Percentiles rank a stretch among this genome's conserved stretches.
Evolutionary conservation across 2,797 vertebrate genomes (phyloP).

Genomic region (Borostomias antarcticus): DNA sequence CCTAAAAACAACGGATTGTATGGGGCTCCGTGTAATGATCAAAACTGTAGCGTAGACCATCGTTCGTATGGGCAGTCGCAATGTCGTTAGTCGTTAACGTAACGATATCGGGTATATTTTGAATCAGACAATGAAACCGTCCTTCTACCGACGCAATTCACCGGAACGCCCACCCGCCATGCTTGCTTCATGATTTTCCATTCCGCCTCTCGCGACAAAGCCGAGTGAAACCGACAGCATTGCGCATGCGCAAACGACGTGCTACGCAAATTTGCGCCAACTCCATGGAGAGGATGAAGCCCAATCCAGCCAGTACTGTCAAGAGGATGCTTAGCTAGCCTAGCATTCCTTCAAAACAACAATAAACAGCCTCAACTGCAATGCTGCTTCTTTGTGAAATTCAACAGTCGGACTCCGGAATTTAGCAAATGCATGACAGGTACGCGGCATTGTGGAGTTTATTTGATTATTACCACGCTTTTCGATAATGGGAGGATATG

Average conservation of each 20-base stretch:
- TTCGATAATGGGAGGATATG: conserved; percentile 10
- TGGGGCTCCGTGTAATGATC: too few relatives aligned
- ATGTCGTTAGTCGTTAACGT: too few relatives aligned
- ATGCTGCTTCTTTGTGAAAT: conserved; percentile 8
- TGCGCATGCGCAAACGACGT: conserved; percentile 48
- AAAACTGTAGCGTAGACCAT: too few relatives aligned
- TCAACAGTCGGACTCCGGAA: neutral
- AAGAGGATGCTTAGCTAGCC: conserved; percentile 30
- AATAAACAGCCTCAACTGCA: conserved; percentile 39
- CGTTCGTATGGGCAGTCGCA: too few relatives aligned
- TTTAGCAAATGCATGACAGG: conserved; percentile 5
- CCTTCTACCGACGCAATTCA: too few relatives aligned
- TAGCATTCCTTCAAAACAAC: conserved; percentile 54
- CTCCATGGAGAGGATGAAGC: conserved; percentile 74
- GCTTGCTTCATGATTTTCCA: neutral
- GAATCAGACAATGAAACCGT: too few relatives aligned
- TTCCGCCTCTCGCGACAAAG: neutral
- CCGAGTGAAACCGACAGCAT: neutral
- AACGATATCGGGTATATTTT: too few relatives aligned
- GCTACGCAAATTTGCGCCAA: conserved; percentile 74
- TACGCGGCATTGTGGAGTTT: neutral
- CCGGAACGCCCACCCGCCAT: neutral
- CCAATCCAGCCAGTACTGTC: conserved; percentile 35
- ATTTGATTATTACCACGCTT: conserved; percentile 5
- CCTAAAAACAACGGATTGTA: too few relatives aligned